These are phyloP conservation scores for Odontophorus gujanensis DNA, from an alignment of 2,113 vertebrate genomes.

Conservation along the genomic window DNA sequence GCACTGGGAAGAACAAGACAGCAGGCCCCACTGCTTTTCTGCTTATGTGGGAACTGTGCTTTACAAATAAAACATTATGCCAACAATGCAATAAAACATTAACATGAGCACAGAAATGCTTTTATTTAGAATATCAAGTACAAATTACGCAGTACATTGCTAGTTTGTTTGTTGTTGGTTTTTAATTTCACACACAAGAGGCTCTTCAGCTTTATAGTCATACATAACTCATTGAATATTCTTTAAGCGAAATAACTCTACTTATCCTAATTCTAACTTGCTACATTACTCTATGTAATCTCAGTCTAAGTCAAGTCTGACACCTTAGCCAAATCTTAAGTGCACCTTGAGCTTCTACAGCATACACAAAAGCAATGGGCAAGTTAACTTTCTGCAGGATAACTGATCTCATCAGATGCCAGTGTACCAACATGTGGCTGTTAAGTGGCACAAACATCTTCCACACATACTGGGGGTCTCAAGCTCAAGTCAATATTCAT, in stretches of 20 bases:
- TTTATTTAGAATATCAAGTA: background rate
- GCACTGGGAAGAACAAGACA: background rate
- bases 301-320: background rate
- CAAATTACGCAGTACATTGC: background rate
- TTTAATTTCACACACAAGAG: background rate
- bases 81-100: background rate
- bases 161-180: background rate
- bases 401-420: background rate
- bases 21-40: background rate
- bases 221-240: background rate
- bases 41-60: background rate
- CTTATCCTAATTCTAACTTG: background rate
- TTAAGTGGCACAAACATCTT: background rate
- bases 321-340: background rate
- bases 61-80: background rate
- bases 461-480: background rate
- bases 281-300: background rate
- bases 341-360: background rate
- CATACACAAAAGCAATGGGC: background rate
- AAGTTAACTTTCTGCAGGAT: background rate
- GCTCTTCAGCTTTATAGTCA: background rate
- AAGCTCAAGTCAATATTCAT: background rate
- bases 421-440: background rate
- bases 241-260: background rate
- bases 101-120: background rate